These are phyloP conservation scores for Salvelinus fontinalis DNA, from an alignment of 2,113 vertebrate species.

Conservation along the genomic window DNA sequence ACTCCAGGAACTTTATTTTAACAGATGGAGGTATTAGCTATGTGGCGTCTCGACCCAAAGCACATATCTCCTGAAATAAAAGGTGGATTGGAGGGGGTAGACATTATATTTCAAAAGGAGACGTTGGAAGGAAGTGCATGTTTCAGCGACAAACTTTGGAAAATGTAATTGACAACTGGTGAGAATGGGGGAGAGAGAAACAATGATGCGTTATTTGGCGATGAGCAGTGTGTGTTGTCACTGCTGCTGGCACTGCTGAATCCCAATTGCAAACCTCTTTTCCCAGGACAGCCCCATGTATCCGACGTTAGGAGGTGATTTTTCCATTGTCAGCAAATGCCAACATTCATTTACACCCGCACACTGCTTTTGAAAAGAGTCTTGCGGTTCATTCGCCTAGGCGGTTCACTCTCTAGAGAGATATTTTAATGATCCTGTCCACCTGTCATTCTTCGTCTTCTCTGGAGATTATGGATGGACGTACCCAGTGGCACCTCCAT, in stretches of 20 bases:
- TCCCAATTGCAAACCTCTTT: slow-evolving; percentile 38
- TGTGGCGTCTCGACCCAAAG: slow-evolving; percentile 1
- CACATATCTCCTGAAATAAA: slow-evolving; percentile 5
- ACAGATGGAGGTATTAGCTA: slow-evolving; percentile 60
- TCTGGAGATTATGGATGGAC: slow-evolving; percentile 22
- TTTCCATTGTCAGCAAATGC: slow-evolving; percentile 71
- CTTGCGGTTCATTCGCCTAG: slow-evolving; percentile 30
- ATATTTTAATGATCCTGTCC: slow-evolving; percentile 25
- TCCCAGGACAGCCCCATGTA: slow-evolving; percentile 66
- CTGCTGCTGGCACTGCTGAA: slow-evolving; percentile 33
- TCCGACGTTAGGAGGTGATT: slow-evolving; percentile 59
- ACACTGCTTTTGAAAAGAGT: slow-evolving; percentile 63
- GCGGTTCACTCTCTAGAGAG: slow-evolving; percentile 17
- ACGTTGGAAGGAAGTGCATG: neutral
- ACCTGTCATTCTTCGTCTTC: neutral
- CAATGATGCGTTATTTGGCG: slow-evolving; percentile 40
- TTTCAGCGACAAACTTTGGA: slow-evolving; percentile 56
- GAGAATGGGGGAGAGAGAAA: neutral
- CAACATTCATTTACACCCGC: slow-evolving; percentile 67
- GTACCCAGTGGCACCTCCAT: neutral
- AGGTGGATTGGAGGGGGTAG: neutral
- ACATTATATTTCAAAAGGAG: neutral
- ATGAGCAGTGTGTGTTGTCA: slow-evolving; percentile 33
- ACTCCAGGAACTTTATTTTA: slow-evolving; percentile 53
- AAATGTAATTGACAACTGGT: slow-evolving; percentile 26